Conservation (phyloP, 1,140 invertebrate species). For the Triops cancriformis region DNA sequence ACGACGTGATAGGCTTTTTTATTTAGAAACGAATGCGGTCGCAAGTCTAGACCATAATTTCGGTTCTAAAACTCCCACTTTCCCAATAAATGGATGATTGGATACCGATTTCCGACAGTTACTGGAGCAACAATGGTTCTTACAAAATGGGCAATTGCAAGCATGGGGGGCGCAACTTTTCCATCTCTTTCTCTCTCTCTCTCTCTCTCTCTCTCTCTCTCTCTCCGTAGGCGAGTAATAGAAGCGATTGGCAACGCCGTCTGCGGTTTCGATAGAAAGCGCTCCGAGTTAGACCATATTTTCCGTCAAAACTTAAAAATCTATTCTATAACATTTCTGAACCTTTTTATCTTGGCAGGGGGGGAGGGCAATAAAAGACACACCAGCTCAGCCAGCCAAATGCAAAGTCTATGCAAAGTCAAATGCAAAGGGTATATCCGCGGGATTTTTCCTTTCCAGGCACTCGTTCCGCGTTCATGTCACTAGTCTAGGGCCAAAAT, state of each 20-base stretch:
- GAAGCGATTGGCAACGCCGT: neutral
- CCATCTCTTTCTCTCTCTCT: neutral
- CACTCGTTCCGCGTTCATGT: neutral
- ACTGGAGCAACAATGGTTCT: neutral
- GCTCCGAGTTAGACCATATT: neutral
- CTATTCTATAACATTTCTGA: too few relatives aligned
- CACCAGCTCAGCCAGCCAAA: too few relatives aligned
- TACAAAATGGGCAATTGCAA: neutral
- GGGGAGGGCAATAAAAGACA: too few relatives aligned
- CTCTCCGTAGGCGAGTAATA: constrained; percentile 9
- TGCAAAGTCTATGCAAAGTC: too few relatives aligned
- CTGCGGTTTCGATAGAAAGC: constrained; percentile 5
- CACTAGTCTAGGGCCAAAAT: neutral
- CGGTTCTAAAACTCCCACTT: neutral
- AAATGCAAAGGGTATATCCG: too few relatives aligned
- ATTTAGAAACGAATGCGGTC: neutral
- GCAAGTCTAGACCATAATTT: neutral
- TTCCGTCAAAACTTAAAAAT: too few relatives aligned
- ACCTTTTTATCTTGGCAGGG: too few relatives aligned
- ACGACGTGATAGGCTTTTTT: neutral
- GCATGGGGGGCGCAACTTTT: neutral
- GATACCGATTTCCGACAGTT: constrained; percentile 2
- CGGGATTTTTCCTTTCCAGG: too few relatives aligned
- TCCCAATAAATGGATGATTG: constrained; percentile 10
- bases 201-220: neutral